Conservation (phyloP, 2,113 vertebrate genomes). For the Paramormyrops kingsleyae region DNA sequence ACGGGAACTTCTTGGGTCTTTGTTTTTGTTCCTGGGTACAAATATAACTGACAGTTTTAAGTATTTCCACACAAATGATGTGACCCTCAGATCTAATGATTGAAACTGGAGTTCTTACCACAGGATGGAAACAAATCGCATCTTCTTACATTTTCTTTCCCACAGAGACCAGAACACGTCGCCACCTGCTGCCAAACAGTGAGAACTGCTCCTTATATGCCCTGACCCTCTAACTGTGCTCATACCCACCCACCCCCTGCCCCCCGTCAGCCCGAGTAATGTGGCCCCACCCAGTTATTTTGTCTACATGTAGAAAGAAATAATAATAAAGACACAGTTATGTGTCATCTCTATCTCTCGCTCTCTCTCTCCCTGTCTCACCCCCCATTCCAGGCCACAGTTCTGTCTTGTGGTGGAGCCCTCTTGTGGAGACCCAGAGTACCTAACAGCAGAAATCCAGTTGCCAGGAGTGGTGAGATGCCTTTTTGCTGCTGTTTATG, state of each 20-base stretch:
- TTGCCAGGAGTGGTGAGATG: conserved; percentile 75
- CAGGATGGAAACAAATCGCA: background rate
- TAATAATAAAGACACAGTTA: background rate
- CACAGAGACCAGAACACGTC: conserved; percentile 12
- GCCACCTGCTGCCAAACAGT: conserved; percentile 6
- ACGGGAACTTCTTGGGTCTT: background rate
- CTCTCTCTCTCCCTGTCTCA: background rate
- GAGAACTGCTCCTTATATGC: background rate
- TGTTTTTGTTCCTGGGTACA: background rate
- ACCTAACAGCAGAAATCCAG: conserved; percentile 70
- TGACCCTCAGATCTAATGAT: background rate
- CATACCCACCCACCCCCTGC: too few species aligned
- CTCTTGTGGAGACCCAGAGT: conserved; percentile 51
- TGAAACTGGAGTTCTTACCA: background rate
- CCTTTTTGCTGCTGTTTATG: background rate
- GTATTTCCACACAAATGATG: background rate
- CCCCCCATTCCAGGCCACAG: conserved; percentile 51
- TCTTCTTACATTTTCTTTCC: conserved; percentile 4
- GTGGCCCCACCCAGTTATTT: background rate
- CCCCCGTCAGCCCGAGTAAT: background rate
- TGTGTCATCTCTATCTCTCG: background rate
- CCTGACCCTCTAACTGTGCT: background rate
- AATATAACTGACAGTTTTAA: background rate
- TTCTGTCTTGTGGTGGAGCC: conserved; percentile 62
- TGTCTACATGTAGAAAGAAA: background rate